Evolutionary conservation across 2,797 vertebrate genomes (phyloP), one percentile per base, ranked within the genome.

Genomic region (Ciconia nigra): DNA sequence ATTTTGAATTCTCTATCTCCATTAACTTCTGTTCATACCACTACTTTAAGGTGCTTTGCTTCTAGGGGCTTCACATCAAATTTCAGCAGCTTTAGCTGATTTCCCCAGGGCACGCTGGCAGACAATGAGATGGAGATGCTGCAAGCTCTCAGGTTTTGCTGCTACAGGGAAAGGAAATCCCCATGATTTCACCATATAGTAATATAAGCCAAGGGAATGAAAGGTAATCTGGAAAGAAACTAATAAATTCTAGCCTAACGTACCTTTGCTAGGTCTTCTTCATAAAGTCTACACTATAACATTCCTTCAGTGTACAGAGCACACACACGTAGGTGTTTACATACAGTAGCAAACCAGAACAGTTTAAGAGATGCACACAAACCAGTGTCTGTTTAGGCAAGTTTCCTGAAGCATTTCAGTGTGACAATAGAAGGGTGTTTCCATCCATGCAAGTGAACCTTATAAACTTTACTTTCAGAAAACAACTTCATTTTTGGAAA

Each of bases 151-250:
- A 84, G 46, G 42, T 93, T 96, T 79, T 93, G 79, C 89, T 79
- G 80, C 82, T 84, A 71, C 67, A 87, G 73, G 87, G 96, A 97
- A 91, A 94, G 79, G 87, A 94, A 96, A 94, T 95, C 73, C 91
- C 89, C 80, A 22, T 26, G 49, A 96, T 66, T 93, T 97, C 92
- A 95, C 72, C 73, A 70, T 26, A 59, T 1, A 84, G 59, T 41
- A 91, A 82, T 18, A 80, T 44, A 93, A 91, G 16, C 35, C 63
- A 94, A 81, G 29, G 25, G 55, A 94, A 89, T 44, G 29, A 73
- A 88, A 84, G 28, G 18, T 80, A 31, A 70, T 59, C 70, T 70
- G 10, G n/a, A 95, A 92, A 94, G 37, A 93, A 90, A 79, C 15
- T 15, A 70, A 52, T 6, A 90, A 39, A 77, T 71, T 89, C 65